phyloP scores from a whole-genome alignment of 2,797 vertebrate species.

The Peromyscus eremicus region DNA sequence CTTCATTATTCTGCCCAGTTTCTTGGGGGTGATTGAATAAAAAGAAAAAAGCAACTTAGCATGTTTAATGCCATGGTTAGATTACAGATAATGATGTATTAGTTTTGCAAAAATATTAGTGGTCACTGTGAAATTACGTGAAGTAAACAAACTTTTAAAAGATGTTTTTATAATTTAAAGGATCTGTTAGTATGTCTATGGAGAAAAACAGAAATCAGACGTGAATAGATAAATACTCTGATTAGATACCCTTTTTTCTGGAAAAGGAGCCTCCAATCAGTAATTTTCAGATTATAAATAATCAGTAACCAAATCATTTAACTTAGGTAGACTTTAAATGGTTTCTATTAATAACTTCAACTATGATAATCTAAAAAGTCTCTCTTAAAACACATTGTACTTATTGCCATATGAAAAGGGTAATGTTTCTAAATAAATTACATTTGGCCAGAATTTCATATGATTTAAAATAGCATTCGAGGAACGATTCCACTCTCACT shows the following conservation, averaged over 20 bases:
- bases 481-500: neutral
- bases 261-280: neutral
- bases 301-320: neutral
- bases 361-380: neutral
- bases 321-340: neutral
- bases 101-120: neutral
- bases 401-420: neutral
- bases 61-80: neutral
- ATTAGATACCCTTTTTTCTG: neutral
- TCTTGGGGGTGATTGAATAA: neutral
- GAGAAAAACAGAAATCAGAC: conserved; percentile 34
- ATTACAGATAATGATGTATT: neutral
- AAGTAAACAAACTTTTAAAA: conserved; percentile 20
- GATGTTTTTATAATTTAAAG: neutral
- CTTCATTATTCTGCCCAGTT: neutral
- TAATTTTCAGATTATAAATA: conserved; percentile 55
- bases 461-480: neutral
- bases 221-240: neutral
- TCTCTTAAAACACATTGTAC: neutral
- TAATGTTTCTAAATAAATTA: neutral
- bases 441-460: neutral
- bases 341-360: conserved; percentile 44
- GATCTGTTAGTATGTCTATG: neutral
- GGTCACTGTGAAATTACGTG: conserved; percentile 29
- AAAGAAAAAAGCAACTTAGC: neutral